Evolutionary conservation across 2,113 vertebrate genomes (phyloP).

Genomic region (Sciurus niger): DNA sequence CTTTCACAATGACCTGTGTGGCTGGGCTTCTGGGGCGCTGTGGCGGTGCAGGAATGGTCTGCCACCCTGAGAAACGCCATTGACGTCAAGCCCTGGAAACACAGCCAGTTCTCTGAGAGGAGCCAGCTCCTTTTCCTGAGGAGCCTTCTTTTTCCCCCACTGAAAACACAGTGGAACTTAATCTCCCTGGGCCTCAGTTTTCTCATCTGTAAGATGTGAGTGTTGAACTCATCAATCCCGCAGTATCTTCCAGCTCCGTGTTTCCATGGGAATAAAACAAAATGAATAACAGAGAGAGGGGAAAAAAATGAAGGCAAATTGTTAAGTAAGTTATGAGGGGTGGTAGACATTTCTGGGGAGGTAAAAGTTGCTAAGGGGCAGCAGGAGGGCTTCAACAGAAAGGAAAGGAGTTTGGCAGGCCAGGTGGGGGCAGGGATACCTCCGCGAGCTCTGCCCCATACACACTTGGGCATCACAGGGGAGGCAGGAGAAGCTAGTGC

Average conservation of each 20-base stretch:
- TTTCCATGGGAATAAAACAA: constrained; percentile 65
- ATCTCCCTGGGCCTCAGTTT: constrained; percentile 44
- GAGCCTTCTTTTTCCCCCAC: background rate
- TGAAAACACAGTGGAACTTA: constrained; percentile 1
- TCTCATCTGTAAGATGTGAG: constrained; percentile 60
- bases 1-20: background rate
- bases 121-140: background rate
- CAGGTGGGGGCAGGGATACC: background rate
- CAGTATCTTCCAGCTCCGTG: background rate
- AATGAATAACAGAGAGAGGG: constrained; percentile 19
- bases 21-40: background rate
- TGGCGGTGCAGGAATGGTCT: background rate
- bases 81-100: constrained; percentile 50
- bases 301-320: background rate
- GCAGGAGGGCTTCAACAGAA: background rate
- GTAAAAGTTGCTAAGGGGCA: background rate
- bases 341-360: background rate
- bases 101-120: background rate
- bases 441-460: background rate
- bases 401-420: background rate
- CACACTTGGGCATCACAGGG: background rate
- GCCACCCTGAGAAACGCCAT: background rate
- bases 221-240: background rate
- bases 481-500: background rate
- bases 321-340: background rate